Conservation (phyloP, 2,888 invertebrate species). For the Hyalella azteca region DNA sequence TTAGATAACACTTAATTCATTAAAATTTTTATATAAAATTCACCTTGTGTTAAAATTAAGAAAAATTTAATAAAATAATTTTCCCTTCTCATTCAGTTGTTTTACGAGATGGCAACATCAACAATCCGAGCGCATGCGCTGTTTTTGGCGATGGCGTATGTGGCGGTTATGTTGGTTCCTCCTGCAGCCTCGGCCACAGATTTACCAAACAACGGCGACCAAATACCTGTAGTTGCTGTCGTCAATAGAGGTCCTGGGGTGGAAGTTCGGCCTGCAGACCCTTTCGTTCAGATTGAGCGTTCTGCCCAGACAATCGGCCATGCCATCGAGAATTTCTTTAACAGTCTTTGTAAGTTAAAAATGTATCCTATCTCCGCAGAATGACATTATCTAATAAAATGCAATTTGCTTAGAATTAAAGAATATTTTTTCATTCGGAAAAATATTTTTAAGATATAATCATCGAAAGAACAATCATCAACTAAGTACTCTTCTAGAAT, state of each 20-base stretch:
- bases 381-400: too few species aligned
- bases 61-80: too few species aligned
- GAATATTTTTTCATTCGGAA: background rate
- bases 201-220: background rate
- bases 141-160: background rate
- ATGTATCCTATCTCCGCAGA: too few species aligned
- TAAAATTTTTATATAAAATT: too few species aligned
- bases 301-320: background rate
- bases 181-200: background rate
- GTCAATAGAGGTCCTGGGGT: background rate
- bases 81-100: too few species aligned
- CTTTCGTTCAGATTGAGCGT: background rate
- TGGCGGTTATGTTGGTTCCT: constrained; percentile 10
- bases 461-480: too few species aligned
- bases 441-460: too few species aligned
- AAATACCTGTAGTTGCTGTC: background rate
- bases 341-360: background rate
- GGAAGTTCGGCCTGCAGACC: background rate
- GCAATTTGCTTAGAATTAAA: too few species aligned
- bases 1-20: too few species aligned
- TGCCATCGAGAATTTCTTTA: background rate
- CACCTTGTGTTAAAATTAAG: too few species aligned
- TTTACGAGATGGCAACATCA: background rate
- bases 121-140: background rate
- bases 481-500: too few species aligned